Conservation (phyloP, 2,888 invertebrate genomes). For the Rhodophaea formosa region DNA sequence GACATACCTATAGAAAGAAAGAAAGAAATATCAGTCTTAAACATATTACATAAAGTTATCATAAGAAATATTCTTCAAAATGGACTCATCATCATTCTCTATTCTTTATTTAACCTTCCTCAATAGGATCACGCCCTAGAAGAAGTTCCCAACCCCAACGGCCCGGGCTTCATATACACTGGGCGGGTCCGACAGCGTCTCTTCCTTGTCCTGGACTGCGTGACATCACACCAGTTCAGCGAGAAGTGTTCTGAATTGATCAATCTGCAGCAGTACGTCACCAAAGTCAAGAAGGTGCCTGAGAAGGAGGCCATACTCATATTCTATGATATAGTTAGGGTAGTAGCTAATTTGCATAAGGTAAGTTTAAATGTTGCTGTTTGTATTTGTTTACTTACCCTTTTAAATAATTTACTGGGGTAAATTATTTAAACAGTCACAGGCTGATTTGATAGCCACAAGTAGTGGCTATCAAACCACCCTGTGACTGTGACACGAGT, state of each 20-base stretch:
- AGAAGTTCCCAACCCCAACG: slow-evolving; percentile 76
- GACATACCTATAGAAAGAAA: no score
- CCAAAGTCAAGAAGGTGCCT: slow-evolving; percentile 86
- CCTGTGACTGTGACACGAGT: no score
- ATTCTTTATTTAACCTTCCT: neutral
- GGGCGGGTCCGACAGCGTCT: slow-evolving; percentile 82
- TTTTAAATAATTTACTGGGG: no score
- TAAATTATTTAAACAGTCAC: no score
- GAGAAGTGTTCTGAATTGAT: slow-evolving; percentile 80
- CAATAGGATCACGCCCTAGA: slow-evolving; percentile 85
- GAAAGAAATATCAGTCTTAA: no score
- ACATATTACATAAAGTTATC: no score
- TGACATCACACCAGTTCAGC: slow-evolving; percentile 84
- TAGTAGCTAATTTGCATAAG: slow-evolving; percentile 87
- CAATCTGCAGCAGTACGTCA: slow-evolving; percentile 88
- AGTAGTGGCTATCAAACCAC: no score
- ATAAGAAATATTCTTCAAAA: no score
- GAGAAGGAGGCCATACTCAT: slow-evolving; percentile 88
- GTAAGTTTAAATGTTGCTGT: slow-evolving; percentile 50
- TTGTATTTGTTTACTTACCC: neutral
- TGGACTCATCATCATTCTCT: no score
- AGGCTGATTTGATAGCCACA: no score
- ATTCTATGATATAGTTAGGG: slow-evolving; percentile 87
- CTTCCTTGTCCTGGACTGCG: slow-evolving; percentile 87
- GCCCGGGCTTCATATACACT: slow-evolving; percentile 78